A percentile compares a stretch with the other conserved stretches of the same genome.
Evolutionary conservation across 2,888 invertebrate species (phyloP).

Genomic region (Tridacna gigas): DNA sequence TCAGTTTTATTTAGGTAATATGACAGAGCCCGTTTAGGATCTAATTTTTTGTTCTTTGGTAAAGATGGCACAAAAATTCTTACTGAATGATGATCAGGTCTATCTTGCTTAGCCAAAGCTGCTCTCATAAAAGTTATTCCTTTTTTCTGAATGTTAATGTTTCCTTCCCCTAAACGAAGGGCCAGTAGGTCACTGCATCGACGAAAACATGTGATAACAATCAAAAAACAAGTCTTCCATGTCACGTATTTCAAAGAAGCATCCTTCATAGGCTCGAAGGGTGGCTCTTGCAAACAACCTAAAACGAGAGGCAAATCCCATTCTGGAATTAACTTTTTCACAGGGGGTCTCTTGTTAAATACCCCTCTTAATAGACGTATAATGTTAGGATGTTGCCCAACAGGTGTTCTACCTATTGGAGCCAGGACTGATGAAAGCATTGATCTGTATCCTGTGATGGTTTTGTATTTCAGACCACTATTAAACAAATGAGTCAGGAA

Average conservation of each 20-base stretch:
- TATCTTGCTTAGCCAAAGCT: conserved; percentile 33
- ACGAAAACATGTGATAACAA: conserved; percentile 21
- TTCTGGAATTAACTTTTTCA: conserved; percentile 27
- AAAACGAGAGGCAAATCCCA: conserved; percentile 38
- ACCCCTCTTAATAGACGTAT: conserved; percentile 24
- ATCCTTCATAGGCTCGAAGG: conserved; percentile 32
- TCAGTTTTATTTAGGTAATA: conserved; percentile 30
- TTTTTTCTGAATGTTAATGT: conserved; percentile 17
- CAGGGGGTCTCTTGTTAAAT: too few relatives aligned
- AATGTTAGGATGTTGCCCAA: conserved; percentile 42
- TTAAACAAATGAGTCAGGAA: conserved; percentile 39
- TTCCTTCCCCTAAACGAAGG: conserved; percentile 23
- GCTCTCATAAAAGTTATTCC: conserved; percentile 11
- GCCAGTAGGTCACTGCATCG: conserved; percentile 31
- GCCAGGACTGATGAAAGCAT: conserved; percentile 2
- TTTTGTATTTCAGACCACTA: conserved; percentile 28
- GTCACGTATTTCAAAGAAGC: conserved; percentile 25
- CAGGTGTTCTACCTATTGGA: conserved; percentile 24
- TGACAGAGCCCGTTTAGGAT: conserved; percentile 30
- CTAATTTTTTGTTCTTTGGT: conserved; percentile 23
- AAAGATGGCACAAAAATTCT: conserved; percentile 31
- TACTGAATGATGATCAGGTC: conserved; percentile 16
- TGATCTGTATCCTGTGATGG: conserved; percentile 39
- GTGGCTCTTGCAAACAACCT: not conserved
- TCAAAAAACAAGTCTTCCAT: conserved; percentile 30